phyloP scores from a whole-genome alignment of 2,888 invertebrate genomes.

The Brachyptera risi region DNA sequence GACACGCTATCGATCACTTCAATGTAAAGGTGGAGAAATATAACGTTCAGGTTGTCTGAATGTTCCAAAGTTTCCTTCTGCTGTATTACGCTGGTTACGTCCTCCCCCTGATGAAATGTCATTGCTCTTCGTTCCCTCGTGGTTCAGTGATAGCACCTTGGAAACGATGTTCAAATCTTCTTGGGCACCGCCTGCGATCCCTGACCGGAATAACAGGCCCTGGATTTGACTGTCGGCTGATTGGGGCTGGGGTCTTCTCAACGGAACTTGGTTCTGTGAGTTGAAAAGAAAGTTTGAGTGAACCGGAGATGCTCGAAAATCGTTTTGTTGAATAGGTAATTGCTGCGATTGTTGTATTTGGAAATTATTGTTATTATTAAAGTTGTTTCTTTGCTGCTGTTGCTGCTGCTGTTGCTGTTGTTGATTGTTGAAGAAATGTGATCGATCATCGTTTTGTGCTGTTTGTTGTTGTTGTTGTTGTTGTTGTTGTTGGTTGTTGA shows the following conservation, averaged over 20 bases:
- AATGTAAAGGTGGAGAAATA: conserved; percentile 10
- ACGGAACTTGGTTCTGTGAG: neutral
- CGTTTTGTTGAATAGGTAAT: conserved; percentile 44
- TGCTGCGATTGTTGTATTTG: conserved; percentile 36
- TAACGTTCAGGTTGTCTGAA: conserved; percentile 6
- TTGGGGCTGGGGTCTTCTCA: conserved; percentile 28
- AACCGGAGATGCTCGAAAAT: conserved; percentile 41
- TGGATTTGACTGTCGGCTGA: conserved; percentile 58
- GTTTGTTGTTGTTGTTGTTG: conserved; percentile 40
- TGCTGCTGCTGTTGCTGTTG: conserved; percentile 37
- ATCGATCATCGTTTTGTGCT: no score
- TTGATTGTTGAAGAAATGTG: no score
- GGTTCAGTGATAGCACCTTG: conserved; percentile 75
- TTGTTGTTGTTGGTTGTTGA: conserved; percentile 41
- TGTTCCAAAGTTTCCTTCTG: conserved; percentile 5
- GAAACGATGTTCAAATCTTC: conserved; percentile 79
- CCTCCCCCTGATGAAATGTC: neutral
- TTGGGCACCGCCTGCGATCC: conserved; percentile 54
- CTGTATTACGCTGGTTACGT: conserved; percentile 5
- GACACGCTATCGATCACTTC: neutral
- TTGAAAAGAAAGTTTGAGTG: conserved; percentile 33
- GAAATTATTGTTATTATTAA: conserved; percentile 20
- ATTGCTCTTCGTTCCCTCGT: conserved; percentile 43
- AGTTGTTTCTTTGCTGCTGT: conserved; percentile 27
- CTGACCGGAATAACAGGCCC: conserved; percentile 61